These are phyloP conservation scores for Microtus ochrogaster DNA, from an alignment of 2,113 vertebrate genomes.

Conservation along the genomic window DNA sequence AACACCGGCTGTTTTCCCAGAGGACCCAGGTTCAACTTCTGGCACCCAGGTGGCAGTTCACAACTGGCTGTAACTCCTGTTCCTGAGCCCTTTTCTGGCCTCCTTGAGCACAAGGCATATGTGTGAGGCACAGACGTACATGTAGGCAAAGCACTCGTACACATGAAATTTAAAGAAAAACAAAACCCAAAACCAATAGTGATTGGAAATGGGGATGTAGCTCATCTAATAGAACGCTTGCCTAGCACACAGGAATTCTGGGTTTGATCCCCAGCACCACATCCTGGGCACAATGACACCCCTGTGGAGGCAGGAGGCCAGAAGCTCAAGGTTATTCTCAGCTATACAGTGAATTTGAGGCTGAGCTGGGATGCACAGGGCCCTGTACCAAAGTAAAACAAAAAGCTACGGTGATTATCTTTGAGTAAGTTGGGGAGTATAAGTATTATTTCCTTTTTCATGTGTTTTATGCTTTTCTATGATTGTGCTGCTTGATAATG, in stretches of 20 bases:
- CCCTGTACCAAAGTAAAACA: neutral
- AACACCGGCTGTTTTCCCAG: neutral
- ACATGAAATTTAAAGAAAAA: too few species aligned
- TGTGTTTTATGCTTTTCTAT: conserved; percentile 33
- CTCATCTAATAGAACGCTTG: neutral
- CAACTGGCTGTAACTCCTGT: neutral
- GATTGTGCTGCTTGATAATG: neutral
- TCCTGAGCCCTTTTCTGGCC: neutral
- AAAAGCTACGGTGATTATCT: neutral
- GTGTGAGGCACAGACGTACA: too few species aligned
- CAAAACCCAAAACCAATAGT: neutral
- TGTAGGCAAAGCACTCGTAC: too few species aligned
- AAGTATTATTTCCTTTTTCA: neutral
- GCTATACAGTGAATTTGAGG: neutral
- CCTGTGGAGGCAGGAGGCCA: neutral
- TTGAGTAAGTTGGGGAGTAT: neutral
- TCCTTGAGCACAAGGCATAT: neutral
- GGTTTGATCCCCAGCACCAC: neutral
- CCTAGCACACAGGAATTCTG: neutral
- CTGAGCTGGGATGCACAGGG: neutral
- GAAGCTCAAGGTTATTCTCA: neutral
- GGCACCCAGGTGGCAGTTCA: neutral
- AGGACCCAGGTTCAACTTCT: neutral
- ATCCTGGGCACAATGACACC: neutral
- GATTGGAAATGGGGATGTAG: neutral